phyloP scores from a whole-genome alignment of 2,797 vertebrate species.

The Neosalanx taihuensis region DNA sequence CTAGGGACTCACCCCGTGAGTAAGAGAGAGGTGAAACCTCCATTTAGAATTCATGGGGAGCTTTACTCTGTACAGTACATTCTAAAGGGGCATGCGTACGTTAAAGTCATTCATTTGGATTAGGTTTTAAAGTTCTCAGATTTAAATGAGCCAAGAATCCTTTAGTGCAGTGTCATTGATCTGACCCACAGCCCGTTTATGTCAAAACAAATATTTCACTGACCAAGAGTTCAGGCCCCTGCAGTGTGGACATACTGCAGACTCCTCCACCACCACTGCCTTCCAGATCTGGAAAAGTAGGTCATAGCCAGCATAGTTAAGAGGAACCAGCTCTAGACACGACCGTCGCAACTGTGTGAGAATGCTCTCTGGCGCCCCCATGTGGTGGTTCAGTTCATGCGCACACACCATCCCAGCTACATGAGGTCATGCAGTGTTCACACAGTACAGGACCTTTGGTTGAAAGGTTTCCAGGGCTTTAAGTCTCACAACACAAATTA shows the following conservation, averaged over 20 bases:
- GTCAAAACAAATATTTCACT: not conserved
- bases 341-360: not conserved
- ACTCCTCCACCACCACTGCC: constrained; percentile 13
- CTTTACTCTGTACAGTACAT: too few species aligned
- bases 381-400: constrained; percentile 39
- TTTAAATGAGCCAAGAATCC: not conserved
- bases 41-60: too few species aligned
- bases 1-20: constrained; percentile 30
- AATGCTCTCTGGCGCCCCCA: constrained; percentile 47
- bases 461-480: not conserved
- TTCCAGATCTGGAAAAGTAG: constrained; percentile 43
- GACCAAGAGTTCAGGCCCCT: not conserved
- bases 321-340: constrained; percentile 5
- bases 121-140: too few species aligned
- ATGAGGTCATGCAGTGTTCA: too few species aligned
- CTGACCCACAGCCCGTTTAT: not conserved
- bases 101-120: too few species aligned
- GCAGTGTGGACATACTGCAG: constrained; percentile 25
- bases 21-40: not conserved
- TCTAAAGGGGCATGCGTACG: too few species aligned
- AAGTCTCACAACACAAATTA: not conserved
- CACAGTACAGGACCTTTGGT: too few species aligned
- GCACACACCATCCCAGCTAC: not conserved
- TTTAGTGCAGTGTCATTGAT: not conserved
- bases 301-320: constrained; percentile 46